These are phyloP conservation scores for Calidris pugnax DNA, from an alignment of 2,113 vertebrate genomes.

Conservation along the genomic window DNA sequence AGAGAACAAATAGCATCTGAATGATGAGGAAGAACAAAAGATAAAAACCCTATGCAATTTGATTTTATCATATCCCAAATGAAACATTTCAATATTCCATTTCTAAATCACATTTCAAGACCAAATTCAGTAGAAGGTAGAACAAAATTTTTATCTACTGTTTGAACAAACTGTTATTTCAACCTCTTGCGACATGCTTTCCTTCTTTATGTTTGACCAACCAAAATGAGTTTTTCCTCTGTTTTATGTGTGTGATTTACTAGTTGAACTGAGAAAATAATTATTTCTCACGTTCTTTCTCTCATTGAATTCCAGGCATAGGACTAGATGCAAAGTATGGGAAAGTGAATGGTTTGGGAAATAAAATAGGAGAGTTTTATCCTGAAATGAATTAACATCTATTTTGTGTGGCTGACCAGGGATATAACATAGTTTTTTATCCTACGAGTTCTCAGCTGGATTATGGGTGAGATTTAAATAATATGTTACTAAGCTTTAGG, in stretches of 20 bases:
- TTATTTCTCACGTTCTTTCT: background rate
- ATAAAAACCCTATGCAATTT: background rate
- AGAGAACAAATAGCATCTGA: background rate
- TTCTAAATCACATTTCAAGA: background rate
- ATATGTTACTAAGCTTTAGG: conserved; percentile 48
- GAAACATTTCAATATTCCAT: background rate
- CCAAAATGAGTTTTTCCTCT: background rate
- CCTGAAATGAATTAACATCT: background rate
- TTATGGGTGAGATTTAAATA: conserved; percentile 60
- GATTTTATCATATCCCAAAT: background rate
- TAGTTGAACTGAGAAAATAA: background rate
- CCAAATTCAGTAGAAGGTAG: background rate
- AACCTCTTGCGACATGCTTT: background rate
- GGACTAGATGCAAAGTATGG: background rate
- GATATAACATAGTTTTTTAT: conserved; percentile 2
- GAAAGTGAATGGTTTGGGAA: background rate
- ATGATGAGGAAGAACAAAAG: background rate
- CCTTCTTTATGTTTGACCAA: background rate
- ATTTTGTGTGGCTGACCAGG: background rate
- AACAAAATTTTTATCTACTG: background rate
- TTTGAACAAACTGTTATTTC: background rate
- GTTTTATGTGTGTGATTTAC: background rate
- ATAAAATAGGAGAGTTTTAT: background rate
- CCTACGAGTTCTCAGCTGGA: background rate
- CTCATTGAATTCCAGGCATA: background rate